Conservation (phyloP, 2,888 invertebrate genomes). For the Danaus chrysippus region DNA sequence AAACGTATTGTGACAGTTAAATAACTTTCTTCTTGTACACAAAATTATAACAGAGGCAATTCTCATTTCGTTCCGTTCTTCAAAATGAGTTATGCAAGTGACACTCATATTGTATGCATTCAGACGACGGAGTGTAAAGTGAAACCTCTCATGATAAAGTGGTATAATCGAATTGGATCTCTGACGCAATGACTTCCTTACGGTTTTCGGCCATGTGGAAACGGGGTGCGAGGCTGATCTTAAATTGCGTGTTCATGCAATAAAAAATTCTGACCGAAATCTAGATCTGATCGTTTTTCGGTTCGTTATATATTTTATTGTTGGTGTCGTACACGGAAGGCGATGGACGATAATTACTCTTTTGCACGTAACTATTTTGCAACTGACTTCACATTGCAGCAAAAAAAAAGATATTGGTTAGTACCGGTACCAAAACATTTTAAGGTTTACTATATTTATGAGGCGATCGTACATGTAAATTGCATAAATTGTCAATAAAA, state of each 20-base stretch:
- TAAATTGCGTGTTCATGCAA: conserved; percentile 62
- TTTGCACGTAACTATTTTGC: conserved; percentile 68
- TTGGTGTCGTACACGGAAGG: conserved; percentile 68
- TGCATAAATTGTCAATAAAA: too few relatives aligned
- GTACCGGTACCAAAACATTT: too few relatives aligned
- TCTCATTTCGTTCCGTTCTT: background rate
- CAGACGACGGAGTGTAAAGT: conserved; percentile 2
- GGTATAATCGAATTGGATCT: conserved; percentile 6
- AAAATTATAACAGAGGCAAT: background rate
- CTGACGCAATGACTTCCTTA: conserved; percentile 23
- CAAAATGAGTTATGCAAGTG: conserved; percentile 3
- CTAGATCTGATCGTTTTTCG: conserved; percentile 58
- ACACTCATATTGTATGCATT: background rate
- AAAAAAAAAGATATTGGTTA: conserved; percentile 27
- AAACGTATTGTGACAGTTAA: background rate
- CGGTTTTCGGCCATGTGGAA: conserved; percentile 28
- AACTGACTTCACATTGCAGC: conserved; percentile 52
- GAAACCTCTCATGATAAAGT: conserved; percentile 7
- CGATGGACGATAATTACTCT: conserved; percentile 61
- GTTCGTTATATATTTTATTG: conserved; percentile 69
- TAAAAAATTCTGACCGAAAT: conserved; percentile 67
- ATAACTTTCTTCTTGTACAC: background rate
- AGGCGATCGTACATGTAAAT: too few relatives aligned
- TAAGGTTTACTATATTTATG: too few relatives aligned
- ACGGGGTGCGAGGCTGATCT: conserved; percentile 34